phyloP scores from a whole-genome alignment of 2,888 invertebrate species.

The Crematogaster levior region DNA sequence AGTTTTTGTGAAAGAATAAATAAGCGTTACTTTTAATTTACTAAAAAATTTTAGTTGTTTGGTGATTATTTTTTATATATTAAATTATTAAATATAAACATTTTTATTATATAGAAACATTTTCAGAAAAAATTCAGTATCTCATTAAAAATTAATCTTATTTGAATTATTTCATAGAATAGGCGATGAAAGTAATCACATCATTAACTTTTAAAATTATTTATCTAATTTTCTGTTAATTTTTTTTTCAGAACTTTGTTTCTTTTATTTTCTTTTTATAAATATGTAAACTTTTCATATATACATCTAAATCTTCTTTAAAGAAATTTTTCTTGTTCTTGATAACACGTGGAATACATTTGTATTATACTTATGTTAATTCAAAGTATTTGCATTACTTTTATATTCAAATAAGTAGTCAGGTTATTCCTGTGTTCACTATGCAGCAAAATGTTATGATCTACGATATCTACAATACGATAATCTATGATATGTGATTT shows the following conservation, averaged over 20 bases:
- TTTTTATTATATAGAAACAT: background rate
- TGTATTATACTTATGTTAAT: background rate
- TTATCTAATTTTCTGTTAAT: background rate
- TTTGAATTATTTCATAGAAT: background rate
- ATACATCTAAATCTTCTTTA: background rate
- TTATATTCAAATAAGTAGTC: background rate
- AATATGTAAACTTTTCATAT: background rate
- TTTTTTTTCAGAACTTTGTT: background rate
- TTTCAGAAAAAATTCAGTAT: background rate
- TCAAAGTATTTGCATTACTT: too few species aligned
- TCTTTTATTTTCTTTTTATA: too few species aligned
- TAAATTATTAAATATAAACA: too few species aligned
- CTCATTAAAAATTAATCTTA: background rate
- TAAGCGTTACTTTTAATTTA: background rate
- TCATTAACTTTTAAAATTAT: constrained; percentile 10
- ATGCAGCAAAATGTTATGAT: background rate
- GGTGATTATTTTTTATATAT: background rate
- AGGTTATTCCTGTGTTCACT: background rate
- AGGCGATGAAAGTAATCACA: background rate
- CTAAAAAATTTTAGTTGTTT: background rate
- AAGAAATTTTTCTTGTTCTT: background rate
- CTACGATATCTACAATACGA: too few species aligned
- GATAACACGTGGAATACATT: background rate
- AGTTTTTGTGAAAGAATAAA: background rate
- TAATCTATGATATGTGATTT: too few species aligned